Base-by-base conservation (phyloP, 2,113 vertebrate genomes). In the Dicrurus megarhynchus region DNA sequence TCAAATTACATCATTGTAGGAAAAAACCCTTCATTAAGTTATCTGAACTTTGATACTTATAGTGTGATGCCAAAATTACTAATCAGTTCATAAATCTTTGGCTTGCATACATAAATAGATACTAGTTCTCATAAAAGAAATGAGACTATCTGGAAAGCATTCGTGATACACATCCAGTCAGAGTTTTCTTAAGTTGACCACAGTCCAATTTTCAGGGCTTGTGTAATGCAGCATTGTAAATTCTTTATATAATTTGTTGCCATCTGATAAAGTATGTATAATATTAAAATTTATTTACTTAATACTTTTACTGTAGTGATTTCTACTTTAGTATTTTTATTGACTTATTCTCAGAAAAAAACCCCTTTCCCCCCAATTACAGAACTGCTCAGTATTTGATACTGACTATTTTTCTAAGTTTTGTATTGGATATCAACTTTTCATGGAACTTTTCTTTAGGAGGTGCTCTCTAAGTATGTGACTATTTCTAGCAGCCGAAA, bases 41-140 rank as follows among this genome's bases (percentile, higher is more conserved):
- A 35, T 87, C 74, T 67, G 61, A 91, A 91, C 37, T 84, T 82
- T 89, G 53, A 75, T 87, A 89, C 65, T 91, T 65, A n/a, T 0
- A 41, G 13, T 59, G 11, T 81, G 19, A 23, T 87, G 70, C 84
- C 81, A 95, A 71, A 95, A 59, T 52, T 56, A 68, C 64, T 78
- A 41, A 92, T 78, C 76, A 60, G 27, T 70, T 84, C 39, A 28
- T 80, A 71, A 81, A 87, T 89, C 89, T 95, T 91, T 95, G 89
- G 60, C 69, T 87, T 82, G 20, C 21, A 21, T 70, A 30, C 75
- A n/a, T 71, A 89, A 78, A 78, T 77, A 94, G 64, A 78, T 75
- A 68, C 16, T 68, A 49, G 5, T 75, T 84, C 13, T 84, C 24
- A 50, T 44, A 32, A 73, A 63, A 37, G 52, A 35, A 57, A 33